Conservation (phyloP, 2,113 vertebrate species). For the Mustelus asterias region DNA sequence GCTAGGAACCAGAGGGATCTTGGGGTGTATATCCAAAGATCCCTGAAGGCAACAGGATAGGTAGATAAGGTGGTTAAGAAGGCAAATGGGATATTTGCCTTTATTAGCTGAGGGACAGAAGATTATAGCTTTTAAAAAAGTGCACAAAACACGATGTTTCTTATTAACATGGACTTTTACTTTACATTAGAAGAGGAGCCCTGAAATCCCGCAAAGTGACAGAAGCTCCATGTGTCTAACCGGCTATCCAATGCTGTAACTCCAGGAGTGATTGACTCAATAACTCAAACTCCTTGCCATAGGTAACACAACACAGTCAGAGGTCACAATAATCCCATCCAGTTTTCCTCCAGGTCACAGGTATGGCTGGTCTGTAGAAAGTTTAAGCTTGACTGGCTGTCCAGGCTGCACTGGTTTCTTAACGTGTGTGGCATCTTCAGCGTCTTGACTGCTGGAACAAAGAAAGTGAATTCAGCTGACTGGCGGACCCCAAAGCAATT, state of each 20-base stretch:
- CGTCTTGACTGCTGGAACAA: conserved; percentile 51
- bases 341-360: conserved; percentile 55
- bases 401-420: conserved; percentile 73
- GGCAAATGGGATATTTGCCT: too few species aligned
- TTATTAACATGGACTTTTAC: conserved; percentile 20
- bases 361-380: conserved; percentile 82
- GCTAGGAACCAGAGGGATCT: too few species aligned
- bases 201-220: background rate
- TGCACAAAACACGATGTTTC: background rate
- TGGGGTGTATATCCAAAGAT: too few species aligned
- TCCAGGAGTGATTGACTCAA: background rate
- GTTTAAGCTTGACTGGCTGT: conserved; percentile 50
- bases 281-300: background rate
- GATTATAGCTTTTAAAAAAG: background rate
- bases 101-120: background rate
- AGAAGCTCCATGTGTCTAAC: background rate
- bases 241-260: background rate
- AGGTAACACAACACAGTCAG: background rate
- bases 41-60: too few species aligned
- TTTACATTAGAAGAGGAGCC: background rate
- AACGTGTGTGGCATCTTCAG: conserved; percentile 43
- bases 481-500: background rate
- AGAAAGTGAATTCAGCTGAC: accelerated
- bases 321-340: background rate
- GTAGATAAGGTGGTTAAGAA: too few species aligned